A percentile compares a stretch with the other conserved stretches of the same genome.
Conservation (phyloP, 2,888 invertebrate genomes). For the Oegoconia quadripuncta region DNA sequence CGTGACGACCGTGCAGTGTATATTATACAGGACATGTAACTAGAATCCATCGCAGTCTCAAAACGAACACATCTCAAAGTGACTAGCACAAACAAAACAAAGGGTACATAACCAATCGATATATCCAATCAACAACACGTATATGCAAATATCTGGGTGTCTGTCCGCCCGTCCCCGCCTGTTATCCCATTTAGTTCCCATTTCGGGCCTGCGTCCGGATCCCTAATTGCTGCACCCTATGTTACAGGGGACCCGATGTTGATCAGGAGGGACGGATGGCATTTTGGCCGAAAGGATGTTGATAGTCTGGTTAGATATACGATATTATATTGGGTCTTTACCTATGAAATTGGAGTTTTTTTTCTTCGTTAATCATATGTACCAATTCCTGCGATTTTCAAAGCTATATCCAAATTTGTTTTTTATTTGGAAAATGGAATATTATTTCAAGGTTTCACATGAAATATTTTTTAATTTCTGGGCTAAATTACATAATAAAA, state of each 20-base stretch:
- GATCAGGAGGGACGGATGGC: background rate
- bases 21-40: too few species aligned
- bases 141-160: conserved; percentile 15
- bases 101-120: conserved; percentile 17
- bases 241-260: conserved; percentile 5
- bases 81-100: conserved; percentile 9
- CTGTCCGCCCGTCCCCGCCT: conserved; percentile 1
- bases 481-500: too few species aligned
- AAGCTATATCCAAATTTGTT: too few species aligned
- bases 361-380: too few species aligned
- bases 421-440: too few species aligned
- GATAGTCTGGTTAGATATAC: conserved; percentile 18
- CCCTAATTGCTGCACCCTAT: conserved; percentile 16
- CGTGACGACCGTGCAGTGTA: too few species aligned
- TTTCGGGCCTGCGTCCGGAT: conserved; percentile 7
- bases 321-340: too few species aligned
- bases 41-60: background rate
- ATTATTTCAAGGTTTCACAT: too few species aligned
- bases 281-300: conserved; percentile 6
- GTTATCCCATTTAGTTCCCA: conserved; percentile 13
- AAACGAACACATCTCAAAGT: conserved; percentile 3
- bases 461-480: too few species aligned
- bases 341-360: too few species aligned
- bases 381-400: too few species aligned
- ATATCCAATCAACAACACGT: conserved; percentile 15